Evolutionary conservation across 2,888 invertebrate genomes (phyloP), one percentile per base, ranked within the genome.

Genomic region (Nezara viridula): DNA sequence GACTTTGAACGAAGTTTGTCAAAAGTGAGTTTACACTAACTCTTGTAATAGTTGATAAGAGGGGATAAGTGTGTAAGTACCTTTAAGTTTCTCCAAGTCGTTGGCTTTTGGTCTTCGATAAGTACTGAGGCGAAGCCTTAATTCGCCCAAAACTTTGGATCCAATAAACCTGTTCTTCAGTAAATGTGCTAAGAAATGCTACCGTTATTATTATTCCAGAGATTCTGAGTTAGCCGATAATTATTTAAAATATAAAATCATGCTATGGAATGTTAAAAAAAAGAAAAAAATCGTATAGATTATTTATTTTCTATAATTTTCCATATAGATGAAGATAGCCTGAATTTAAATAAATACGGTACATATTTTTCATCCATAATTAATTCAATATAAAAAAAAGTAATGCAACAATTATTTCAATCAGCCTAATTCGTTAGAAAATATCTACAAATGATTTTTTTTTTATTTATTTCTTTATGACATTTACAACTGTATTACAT

Each of bases 91-190:
- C 66, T 32, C 32, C 27, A 66, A 66, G 66, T 66, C 66, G 27
- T 66, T 32, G 60, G 60, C 60, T 60, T 60, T 60, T 60, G 66
- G 66, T 66, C 66, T 66, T 66, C 66, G 66, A 66, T 66, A 66
- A 66, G 66, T 66, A 66, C 66, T 66, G 66, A 66, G 19, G 66
- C 66, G 32, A 32, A 66, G 66, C 32, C 66, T 66, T 66, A 66
- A 66, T 66, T 66, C 66, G 66, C 32, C 32, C 6, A 66, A 32
- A 66, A 66, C 16, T 66, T 66, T 66, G 66, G 32, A 66, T 32
- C 19, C 66, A 66, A 66, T 66, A 66, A 66, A 66, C 66, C 66
- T 32, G 32, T 66, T 66, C 66, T 32, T 66, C 16, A 27, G 66
- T 32, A 32, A 27, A 32, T 7, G 19, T 66, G 19, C 66, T 66